phyloP scores from a whole-genome alignment of 1,140 invertebrate genomes.

The Rhizoglyphus robini region DNA sequence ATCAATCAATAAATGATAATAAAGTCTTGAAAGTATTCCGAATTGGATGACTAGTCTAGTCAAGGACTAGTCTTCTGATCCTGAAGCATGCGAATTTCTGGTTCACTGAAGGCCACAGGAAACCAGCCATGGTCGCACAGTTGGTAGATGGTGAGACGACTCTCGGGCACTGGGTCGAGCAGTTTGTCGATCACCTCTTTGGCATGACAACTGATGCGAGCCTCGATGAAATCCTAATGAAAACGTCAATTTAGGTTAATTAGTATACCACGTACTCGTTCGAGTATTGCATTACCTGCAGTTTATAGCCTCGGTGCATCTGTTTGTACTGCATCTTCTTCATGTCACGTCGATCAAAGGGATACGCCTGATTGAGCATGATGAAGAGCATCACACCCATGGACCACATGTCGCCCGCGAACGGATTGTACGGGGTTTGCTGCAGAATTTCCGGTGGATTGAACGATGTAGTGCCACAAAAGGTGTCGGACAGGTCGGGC shows the following conservation, averaged over 20 bases:
- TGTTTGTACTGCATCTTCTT: conserved; percentile 35
- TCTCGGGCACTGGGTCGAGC: conserved; percentile 24
- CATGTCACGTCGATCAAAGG: conserved; percentile 35
- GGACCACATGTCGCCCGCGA: conserved; percentile 27
- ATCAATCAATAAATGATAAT: too few relatives aligned
- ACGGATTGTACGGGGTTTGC: conserved; percentile 25
- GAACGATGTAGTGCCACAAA: conserved; percentile 26
- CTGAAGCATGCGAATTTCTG: too few relatives aligned
- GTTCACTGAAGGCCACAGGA: not conserved
- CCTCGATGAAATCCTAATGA: not conserved
- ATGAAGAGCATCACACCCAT: conserved; percentile 28
- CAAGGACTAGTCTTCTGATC: too few relatives aligned
- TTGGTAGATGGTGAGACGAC: not conserved
- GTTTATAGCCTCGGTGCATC: too few relatives aligned
- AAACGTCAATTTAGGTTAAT: not conserved
- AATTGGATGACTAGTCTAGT: too few relatives aligned
- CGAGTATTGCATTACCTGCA: too few relatives aligned
- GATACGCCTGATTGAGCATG: conserved; percentile 30
- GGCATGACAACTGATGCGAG: not conserved
- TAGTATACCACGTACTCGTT: too few relatives aligned
- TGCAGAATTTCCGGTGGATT: conserved; percentile 29
- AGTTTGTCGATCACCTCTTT: not conserved
- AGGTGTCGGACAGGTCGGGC: conserved; percentile 22
- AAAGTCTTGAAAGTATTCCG: too few relatives aligned
- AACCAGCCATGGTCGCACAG: not conserved